Evolutionary conservation across 2,888 invertebrate species (phyloP), one percentile per base, ranked within the genome.

Genomic region (Bembecia ichneumoniformis): DNA sequence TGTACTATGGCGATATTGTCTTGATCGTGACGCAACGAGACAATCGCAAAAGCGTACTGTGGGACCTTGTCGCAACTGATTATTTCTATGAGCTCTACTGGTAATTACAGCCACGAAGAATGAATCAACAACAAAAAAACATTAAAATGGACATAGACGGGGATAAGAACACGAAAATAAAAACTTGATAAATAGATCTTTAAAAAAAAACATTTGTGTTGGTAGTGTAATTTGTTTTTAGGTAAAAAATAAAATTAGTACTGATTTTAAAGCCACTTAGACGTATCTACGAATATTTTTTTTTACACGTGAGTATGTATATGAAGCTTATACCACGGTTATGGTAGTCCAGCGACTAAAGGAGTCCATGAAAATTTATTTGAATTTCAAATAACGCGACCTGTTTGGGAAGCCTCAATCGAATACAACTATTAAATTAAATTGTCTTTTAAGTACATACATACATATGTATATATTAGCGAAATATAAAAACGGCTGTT

Each of bases 1-100:
- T 28, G 28, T 9, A 28, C 28, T 28, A 28, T 28, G 59, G 60
- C 57, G 62, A 14, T 13, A 58, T 64, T 55, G 63, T 66, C 60
- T 58, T 68, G 60, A 28, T 70, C 63, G 70, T 76, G 73, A 73
- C 69, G 71, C 68, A 73, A 77, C 64, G 58, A 63, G 66, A 64
- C 64, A 57, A 55, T 59, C 65, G 77, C 71, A 77, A 79, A 71
- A 53, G 66, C 57, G 66, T 28, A 28, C 28, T 28, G 28, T 28
- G 28, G 28, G 67, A 67, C 75, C 73, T 80, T 71, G 72, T 61
- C 68, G 67, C 65, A 62, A 66, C 67, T 64, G 66, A 66, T 66
- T 66, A 67, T 63, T 61, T 59, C 59, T 59, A 66, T 63, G 58
- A 59, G 60, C 64, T 66, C 65, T 61, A 64, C 56, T 63, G 56